Base-by-base conservation (phyloP, 2,888 invertebrate genomes). In the Drosophila anceps region DNA sequence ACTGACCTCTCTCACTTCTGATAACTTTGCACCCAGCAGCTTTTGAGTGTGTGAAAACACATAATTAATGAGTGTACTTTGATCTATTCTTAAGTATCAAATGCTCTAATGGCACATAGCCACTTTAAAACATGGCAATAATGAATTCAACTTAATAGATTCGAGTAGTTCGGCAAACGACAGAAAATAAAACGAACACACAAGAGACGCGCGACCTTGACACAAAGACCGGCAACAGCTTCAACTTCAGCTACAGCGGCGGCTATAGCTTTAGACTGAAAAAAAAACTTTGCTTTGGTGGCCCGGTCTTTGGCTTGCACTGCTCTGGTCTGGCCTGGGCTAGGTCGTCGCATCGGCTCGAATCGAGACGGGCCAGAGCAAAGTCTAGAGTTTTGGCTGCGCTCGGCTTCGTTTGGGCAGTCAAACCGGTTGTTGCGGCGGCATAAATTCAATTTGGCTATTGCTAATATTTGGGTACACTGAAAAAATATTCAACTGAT, bases 181-280 rank as follows among this genome's bases (percentile, higher is more conserved):
- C 39, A 24, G 9, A n/a, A 27, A 46, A 46, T 1, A n/a, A 48
- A 44, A 44, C 39, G 29, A 37, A 50, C 51, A 68, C 51, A 68
- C 35, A 44, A 46, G 53, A 66, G 27, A 29, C 44, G 29, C 91
- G 91, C 91, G 90, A 90, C 90, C 90, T 90, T 90, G 90, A 91
- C 90, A 90, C 90, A 90, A 91, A 90, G 90, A 88, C 87, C 83
- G 91, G 82, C 76, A 79, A 79, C 71, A 72, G 65, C 63, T 79
- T n/a, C 48, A 29, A 9, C 48, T 29, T 63, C 46, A 27, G 27
- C 46, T 9, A 4, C 24, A n/a, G n/a, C n/a, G n/a, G n/a, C n/a
- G 24, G 8, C 44, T 44, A n/a, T 18, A 48, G 48, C 48, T 31
- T 65, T 35, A 63, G 37, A 54, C 18, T 57, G 29, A 69, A 70